These are phyloP conservation scores for Grammomys dolichurus DNA, from an alignment of 2,113 vertebrate species.

Conservation along the genomic window DNA sequence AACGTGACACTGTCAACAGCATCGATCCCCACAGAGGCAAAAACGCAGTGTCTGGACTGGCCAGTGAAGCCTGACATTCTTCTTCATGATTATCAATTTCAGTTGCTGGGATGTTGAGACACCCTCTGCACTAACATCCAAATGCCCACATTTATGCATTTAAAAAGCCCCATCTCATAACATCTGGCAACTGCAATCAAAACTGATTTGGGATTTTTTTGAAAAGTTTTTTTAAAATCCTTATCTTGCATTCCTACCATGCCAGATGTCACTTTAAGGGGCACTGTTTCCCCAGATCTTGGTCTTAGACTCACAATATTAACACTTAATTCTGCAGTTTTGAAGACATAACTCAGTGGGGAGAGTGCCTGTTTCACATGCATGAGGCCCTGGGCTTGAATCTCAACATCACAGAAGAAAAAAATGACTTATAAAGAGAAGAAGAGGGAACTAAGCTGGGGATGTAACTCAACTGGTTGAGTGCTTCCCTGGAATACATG, in stretches of 20 bases:
- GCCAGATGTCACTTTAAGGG: slow-evolving; percentile 61
- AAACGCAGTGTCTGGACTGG: neutral
- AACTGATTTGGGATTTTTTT: neutral
- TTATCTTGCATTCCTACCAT: slow-evolving; percentile 11
- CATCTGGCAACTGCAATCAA: slow-evolving; percentile 66
- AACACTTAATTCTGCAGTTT: neutral
- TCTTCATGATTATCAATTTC: neutral
- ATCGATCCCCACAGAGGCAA: neutral
- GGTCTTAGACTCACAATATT: neutral
- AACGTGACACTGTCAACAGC: neutral
- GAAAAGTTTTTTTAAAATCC: neutral
- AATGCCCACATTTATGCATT: slow-evolving; percentile 54
- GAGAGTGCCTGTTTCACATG: neutral
- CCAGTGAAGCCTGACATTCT: neutral
- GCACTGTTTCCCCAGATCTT: slow-evolving; percentile 4
- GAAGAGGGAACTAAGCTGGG: neutral
- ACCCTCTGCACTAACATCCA: slow-evolving; percentile 21
- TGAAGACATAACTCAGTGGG: neutral
- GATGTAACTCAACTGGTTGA: no score
- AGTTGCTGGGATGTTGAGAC: slow-evolving; percentile 35
- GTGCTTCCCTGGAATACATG: no score
- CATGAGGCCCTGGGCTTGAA: neutral
- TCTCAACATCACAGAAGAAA: neutral
- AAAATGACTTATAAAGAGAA: neutral
- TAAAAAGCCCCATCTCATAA: slow-evolving; percentile 44